Base-by-base conservation (phyloP, 2,113 vertebrate species). In the Myrmecobius fasciatus region DNA sequence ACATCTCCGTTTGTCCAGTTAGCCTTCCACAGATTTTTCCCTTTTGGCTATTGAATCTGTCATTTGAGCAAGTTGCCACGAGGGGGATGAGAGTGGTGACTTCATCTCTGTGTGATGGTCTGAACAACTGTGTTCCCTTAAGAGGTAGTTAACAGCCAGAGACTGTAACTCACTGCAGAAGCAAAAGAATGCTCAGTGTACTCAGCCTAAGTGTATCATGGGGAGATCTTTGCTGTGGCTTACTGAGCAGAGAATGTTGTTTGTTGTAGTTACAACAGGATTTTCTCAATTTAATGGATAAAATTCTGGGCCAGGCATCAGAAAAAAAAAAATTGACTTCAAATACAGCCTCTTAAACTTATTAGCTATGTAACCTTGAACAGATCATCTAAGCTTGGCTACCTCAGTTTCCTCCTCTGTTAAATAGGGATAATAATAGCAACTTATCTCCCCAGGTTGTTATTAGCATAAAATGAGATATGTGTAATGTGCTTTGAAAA, bases 11-110 rank as follows among this genome's bases (percentile, higher is more conserved):
- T 53, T 83, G 53, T 25, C 17, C n/a, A n/a, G 90, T 52, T 92
- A 12, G 60, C 52, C 91, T 91, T 53, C 52, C 52, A 25, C 3
- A 46, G 28, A 20, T 17, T 48, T 53, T 93, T 49, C 10, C 1
- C 53, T 54, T 56, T 56, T 91, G 36, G 28, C 8, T 53, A 49
- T 36, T 95, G 3, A n/a, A 8, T 89, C 91, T 96, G 52, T 93
- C 92, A 95, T 96, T 95, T 94, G 60, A 92, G 60, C 48, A 48
- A 53, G 43, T 20, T 52, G 28, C 43, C 96, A 92, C 25, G 46
- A 83, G 92, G 91, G 51, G 43, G 48, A 24, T 83, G 25, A 49
- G 46, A 43, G 12, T 54, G 24, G 47, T 43, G n/a, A 22, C 25
- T 54, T 60, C 20, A 53, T 67, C 91, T 53, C 53, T 91, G 89